Conservation (phyloP, 2,888 invertebrate genomes). For the Polyploca ridens region DNA sequence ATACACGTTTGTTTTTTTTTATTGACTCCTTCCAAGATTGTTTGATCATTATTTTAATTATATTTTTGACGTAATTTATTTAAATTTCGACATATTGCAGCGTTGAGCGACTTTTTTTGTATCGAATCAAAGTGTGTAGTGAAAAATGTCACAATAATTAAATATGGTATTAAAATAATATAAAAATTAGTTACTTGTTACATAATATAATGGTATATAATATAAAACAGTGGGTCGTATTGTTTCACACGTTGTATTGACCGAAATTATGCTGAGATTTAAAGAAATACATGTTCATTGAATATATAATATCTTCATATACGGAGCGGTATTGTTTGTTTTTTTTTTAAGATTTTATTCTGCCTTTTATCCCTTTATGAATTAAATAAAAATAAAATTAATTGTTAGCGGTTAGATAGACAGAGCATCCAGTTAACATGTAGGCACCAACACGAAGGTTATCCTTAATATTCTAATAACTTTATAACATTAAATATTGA, state of each 20-base stretch:
- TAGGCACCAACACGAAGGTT: too few relatives aligned
- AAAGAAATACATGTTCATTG: conserved; percentile 81
- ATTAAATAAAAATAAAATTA: too few relatives aligned
- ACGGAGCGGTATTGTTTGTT: conserved; percentile 64
- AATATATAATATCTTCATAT: conserved; percentile 84
- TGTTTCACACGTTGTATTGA: conserved; percentile 81
- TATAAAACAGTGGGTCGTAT: conserved; percentile 70
- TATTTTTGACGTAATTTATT: conserved; percentile 32
- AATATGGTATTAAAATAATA: conserved; percentile 61
- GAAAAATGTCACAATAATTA: conserved; percentile 79
- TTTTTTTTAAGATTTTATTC: conserved; percentile 32
- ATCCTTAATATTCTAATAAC: too few relatives aligned
- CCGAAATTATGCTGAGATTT: conserved; percentile 77
- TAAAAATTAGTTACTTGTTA: conserved; percentile 81
- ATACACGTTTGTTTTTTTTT: conserved; percentile 4
- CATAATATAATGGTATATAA: conserved; percentile 67
- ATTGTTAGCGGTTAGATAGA: too few relatives aligned
- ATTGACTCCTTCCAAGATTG: conserved; percentile 44
- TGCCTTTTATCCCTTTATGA: background rate
- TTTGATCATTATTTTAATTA: conserved; percentile 25
- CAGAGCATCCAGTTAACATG: too few relatives aligned
- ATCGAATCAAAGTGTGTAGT: conserved; percentile 74
- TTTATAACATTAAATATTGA: too few relatives aligned
- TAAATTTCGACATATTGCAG: conserved; percentile 57
- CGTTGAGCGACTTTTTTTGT: conserved; percentile 65